Conservation (phyloP, 2,113 vertebrate genomes). For the Aspiorhynchus laticeps region DNA sequence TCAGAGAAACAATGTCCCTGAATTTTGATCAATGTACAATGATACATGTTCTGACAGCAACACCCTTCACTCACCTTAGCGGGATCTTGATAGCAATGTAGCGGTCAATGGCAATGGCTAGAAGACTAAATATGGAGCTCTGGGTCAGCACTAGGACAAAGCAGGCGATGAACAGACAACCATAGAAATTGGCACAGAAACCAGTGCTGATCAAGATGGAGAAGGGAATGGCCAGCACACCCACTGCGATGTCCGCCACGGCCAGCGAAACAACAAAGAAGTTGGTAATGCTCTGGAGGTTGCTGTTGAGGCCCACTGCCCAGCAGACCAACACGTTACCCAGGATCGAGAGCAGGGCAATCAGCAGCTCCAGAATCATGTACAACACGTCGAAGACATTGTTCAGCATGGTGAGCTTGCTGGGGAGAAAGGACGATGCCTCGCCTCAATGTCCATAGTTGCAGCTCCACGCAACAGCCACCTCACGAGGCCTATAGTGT, state of each 20-base stretch:
- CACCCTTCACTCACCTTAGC: constrained; percentile 84
- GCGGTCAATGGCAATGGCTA: constrained; percentile 94
- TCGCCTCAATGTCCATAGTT: constrained; percentile 87
- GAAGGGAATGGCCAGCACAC: constrained; percentile 93
- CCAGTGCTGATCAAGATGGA: constrained; percentile 93
- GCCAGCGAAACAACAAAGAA: constrained; percentile 95
- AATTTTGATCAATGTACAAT: not conserved
- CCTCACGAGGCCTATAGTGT: constrained; percentile 39
- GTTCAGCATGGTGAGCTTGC: constrained; percentile 79
- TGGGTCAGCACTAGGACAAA: constrained; percentile 95
- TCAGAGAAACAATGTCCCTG: not conserved
- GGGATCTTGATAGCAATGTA: constrained; percentile 94
- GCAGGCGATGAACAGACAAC: constrained; percentile 95
- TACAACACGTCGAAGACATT: constrained; percentile 71
- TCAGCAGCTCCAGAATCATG: constrained; percentile 89
- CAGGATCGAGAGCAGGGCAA: constrained; percentile 87
- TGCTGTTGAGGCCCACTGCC: constrained; percentile 93
- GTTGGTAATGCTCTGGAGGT: constrained; percentile 96
- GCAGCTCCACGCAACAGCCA: constrained; percentile 69
- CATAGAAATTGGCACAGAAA: constrained; percentile 93
- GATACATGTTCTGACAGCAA: not conserved
- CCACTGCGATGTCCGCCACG: constrained; percentile 93
- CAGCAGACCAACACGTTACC: constrained; percentile 97
- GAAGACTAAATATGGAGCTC: constrained; percentile 97
- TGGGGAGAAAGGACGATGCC: constrained; percentile 68